phyloP scores from a whole-genome alignment of 2,797 vertebrate species.

The Pseudochirops cupreus region DNA sequence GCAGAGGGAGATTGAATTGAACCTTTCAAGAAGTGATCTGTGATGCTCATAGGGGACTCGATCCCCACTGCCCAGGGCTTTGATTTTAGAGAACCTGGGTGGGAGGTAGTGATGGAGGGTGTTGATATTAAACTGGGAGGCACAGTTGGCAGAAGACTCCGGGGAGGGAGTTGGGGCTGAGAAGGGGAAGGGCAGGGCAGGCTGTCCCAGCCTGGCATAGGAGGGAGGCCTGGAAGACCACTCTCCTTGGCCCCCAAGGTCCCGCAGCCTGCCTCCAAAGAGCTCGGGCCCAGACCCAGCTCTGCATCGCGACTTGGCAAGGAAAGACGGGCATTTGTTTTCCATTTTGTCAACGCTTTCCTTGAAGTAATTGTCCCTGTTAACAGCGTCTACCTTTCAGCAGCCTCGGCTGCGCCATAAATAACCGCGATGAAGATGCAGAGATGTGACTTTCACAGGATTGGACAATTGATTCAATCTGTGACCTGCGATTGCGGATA shows the following conservation, averaged over 20 bases:
- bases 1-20: background rate
- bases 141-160: background rate
- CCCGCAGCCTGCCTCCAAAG: conserved; percentile 15
- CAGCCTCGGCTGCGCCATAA: conserved; percentile 92
- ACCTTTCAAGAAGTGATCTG: background rate
- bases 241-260: background rate
- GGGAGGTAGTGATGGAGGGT: background rate
- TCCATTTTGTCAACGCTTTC: conserved; percentile 86
- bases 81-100: background rate
- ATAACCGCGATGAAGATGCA: conserved; percentile 97
- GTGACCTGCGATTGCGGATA: conserved; percentile 97
- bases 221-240: background rate
- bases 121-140: background rate
- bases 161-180: background rate
- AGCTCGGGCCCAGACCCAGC: conserved; percentile 70
- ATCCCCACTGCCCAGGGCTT: background rate
- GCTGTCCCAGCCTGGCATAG: conserved; percentile 52
- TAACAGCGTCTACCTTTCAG: conserved; percentile 85
- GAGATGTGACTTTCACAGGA: conserved; percentile 96
- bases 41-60: no score
- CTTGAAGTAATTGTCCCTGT: conserved; percentile 88
- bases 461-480: conserved; percentile 99
- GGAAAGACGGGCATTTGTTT: conserved; percentile 84
- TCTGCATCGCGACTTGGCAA: conserved; percentile 82
- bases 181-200: background rate